Evolutionary conservation across 2,113 vertebrate species (phyloP), one percentile per base, ranked within the genome.

Genomic region (Pelobates fuscus): DNA sequence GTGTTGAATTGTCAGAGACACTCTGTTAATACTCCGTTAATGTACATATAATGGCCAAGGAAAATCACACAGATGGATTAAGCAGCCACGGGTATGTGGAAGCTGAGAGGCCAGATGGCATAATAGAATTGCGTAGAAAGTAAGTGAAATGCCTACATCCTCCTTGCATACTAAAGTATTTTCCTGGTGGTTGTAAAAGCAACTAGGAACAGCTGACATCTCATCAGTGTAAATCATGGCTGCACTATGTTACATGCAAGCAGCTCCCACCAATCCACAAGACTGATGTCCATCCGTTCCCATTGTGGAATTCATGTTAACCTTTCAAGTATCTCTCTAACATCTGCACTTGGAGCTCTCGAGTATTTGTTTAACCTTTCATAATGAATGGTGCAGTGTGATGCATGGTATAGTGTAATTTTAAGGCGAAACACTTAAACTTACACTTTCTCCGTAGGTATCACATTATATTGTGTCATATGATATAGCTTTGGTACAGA

Each of bases 41-140:
- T n/a, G n/a, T n/a, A n/a, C n/a, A n/a, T n/a, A n/a, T n/a, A n/a
- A n/a, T 10, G 18, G 80, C 81, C 63, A 60, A 46, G 86, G 88
- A 85, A 78, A 81, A 79, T 69, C 84, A 85, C 86, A 82, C 86
- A 87, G 84, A 88, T 84, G 81, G 86, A 86, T 85, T 85, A 69
- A 84, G 83, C 80, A 86, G 84, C 78, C 83, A 81, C 3, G 72
- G 86, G 87, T 86, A 88, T 81, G 83, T 78, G 85, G 81, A 86
- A 78, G 82, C 88, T 89, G 52, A 77, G 82, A 77, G 83, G 89
- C 82, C 89, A 90, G 87, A 89, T 89, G 87, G 87, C 81, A 83
- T 84, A 77, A 24, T 79, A 78, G 80, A 66, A 77, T 8, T 83
- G 86, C 78, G 70, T 80, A 84, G 81, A 82, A 86, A 86, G 55